Evolutionary conservation across 2,797 vertebrate species (phyloP).

Genomic region (Pantherophis vulpinus): DNA sequence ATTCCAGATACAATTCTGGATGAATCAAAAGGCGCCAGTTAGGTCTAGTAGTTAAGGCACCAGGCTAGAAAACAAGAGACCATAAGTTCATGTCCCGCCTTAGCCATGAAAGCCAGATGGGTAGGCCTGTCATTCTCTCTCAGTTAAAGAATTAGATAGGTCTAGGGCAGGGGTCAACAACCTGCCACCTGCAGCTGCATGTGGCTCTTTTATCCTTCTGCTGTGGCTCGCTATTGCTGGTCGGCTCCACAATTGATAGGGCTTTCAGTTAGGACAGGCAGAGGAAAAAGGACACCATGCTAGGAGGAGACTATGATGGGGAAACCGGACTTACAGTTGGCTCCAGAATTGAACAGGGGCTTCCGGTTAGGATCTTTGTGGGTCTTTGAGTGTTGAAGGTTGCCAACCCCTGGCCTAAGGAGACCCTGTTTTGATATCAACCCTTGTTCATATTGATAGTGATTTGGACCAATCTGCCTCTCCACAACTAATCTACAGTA

Average conservation of each 20-base stretch:
- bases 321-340: no score
- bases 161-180: background rate
- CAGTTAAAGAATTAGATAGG: background rate
- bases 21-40: background rate
- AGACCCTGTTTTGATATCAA: background rate
- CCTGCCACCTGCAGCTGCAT: no score
- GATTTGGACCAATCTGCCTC: background rate
- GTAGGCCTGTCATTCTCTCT: background rate
- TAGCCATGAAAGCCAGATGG: background rate
- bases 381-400: no score
- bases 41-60: background rate
- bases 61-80: background rate
- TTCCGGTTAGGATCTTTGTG: no score
- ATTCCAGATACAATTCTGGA: background rate
- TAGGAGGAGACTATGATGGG: no score
- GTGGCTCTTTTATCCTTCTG: no score
- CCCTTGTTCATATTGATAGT: background rate
- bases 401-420: background rate
- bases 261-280: no score
- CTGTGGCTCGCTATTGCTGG: no score
- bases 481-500: background rate
- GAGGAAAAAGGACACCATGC: no score
- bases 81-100: background rate
- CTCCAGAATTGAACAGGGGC: no score
- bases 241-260: no score